Percentiles rank a stretch among this genome's conserved stretches.
Evolutionary conservation across 2,888 invertebrate species (phyloP).

Genomic region (Melinopterus prodromus): DNA sequence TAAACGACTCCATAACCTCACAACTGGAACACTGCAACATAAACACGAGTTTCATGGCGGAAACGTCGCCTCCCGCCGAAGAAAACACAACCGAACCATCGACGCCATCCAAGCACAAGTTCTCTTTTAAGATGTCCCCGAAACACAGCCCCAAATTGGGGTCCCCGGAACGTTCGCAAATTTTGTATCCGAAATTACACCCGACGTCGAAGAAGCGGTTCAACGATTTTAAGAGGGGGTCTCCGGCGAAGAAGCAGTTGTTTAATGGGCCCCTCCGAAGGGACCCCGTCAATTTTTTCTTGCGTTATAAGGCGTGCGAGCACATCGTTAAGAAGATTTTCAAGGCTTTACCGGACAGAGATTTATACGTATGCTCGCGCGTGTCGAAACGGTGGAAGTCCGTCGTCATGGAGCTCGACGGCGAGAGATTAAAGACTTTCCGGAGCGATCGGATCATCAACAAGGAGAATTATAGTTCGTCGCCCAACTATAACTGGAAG

Average conservation of each 20-base stretch:
- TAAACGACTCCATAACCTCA: constrained; percentile 53
- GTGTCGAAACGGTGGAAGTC: constrained; percentile 48
- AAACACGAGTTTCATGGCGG: constrained; percentile 39
- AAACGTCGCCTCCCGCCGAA: constrained; percentile 28
- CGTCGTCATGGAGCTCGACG: constrained; percentile 33
- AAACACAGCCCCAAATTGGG: constrained; percentile 43
- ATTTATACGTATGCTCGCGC: constrained; percentile 52
- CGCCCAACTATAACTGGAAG: neutral
- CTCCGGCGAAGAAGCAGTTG: constrained; percentile 51
- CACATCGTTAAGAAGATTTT: constrained; percentile 53
- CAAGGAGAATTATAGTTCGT: constrained; percentile 45
- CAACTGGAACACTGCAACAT: constrained; percentile 51
- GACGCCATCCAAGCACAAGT: constrained; percentile 11
- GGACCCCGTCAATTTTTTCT: constrained; percentile 41
- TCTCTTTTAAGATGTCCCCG: constrained; percentile 13
- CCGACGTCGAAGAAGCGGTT: constrained; percentile 41
- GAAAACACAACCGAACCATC: constrained; percentile 26
- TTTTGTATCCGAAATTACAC: constrained; percentile 52
- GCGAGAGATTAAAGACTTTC: constrained; percentile 30
- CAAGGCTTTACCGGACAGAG: constrained; percentile 51
- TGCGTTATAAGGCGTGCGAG: constrained; percentile 38
- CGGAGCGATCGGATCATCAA: constrained; percentile 35
- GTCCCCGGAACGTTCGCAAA: constrained; percentile 50
- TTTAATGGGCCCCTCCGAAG: constrained; percentile 40
- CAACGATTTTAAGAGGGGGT: constrained; percentile 42